Percentiles rank a stretch among this genome's conserved stretches.
These are phyloP conservation scores for Pluvialis apricaria DNA, from an alignment of 2,113 vertebrate species.

Conservation along the genomic window DNA sequence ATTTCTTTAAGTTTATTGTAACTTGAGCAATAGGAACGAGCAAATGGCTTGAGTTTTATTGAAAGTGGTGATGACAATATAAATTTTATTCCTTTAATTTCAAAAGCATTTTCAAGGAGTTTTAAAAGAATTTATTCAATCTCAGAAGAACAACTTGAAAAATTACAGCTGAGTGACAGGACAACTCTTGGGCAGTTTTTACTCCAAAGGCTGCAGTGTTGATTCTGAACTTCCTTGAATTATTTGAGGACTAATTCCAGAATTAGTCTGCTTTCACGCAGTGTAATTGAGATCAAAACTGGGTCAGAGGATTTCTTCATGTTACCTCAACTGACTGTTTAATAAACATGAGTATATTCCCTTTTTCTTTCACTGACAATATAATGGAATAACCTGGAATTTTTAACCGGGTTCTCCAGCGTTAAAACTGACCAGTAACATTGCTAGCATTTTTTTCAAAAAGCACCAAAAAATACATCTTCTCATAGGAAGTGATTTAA, in stretches of 20 bases:
- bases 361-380: not conserved
- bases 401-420: not conserved
- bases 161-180: not conserved
- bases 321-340: not conserved
- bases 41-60: not conserved
- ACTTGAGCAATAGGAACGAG: not conserved
- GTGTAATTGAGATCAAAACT: not conserved
- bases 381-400: not conserved
- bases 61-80: not conserved
- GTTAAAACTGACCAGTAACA: not conserved
- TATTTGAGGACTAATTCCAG: not conserved
- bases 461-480: not conserved
- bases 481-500: not conserved
- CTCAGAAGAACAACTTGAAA: not conserved
- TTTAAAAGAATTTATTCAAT: not conserved
- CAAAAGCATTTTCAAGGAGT: not conserved
- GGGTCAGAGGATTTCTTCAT: not conserved
- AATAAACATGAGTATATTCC: not conserved
- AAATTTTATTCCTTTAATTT: not conserved
- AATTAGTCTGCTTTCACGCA: not conserved
- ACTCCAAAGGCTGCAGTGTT: not conserved
- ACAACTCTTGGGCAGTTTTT: not conserved
- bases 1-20: not conserved
- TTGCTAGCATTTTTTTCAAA: not conserved
- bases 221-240: not conserved